Evolutionary conservation across 2,113 vertebrate genomes (phyloP).

Genomic region (Spermophilus dauricus): DNA sequence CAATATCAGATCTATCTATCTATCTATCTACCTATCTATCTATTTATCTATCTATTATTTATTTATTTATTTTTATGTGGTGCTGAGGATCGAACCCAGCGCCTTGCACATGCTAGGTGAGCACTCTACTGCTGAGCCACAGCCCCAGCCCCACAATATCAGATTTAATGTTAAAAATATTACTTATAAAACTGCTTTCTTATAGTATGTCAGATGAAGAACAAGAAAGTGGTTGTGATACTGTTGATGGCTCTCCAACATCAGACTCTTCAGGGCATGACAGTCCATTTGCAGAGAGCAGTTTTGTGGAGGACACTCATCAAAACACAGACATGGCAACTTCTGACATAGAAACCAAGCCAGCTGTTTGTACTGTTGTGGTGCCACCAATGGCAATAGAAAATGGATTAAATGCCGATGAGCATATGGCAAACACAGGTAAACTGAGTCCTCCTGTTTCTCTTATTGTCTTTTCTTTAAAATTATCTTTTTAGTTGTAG

Average conservation of each 20-base stretch:
- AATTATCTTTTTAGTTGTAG: no score
- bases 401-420: conserved; percentile 89
- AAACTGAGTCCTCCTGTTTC: conserved; percentile 48
- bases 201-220: conserved; percentile 98
- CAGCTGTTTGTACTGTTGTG: conserved; percentile 94
- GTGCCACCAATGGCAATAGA: conserved; percentile 95
- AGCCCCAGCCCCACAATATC: not conserved
- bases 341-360: conserved; percentile 91
- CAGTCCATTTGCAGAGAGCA: conserved; percentile 93
- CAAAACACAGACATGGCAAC: conserved; percentile 89
- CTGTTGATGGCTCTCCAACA: conserved; percentile 95
- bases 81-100: no score
- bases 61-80: no score
- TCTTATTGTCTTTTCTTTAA: not conserved
- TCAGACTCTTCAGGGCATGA: conserved; percentile 94
- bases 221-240: conserved; percentile 96
- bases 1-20: not conserved
- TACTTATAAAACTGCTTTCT: conserved; percentile 10
- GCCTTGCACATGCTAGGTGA: no score
- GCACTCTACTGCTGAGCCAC: no score
- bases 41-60: no score
- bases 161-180: conserved; percentile 39
- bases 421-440: conserved; percentile 92
- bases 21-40: no score
- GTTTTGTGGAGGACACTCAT: conserved; percentile 92